Base-by-base conservation (phyloP, 2,113 vertebrate genomes). In the Poicephalus gulielmi region DNA sequence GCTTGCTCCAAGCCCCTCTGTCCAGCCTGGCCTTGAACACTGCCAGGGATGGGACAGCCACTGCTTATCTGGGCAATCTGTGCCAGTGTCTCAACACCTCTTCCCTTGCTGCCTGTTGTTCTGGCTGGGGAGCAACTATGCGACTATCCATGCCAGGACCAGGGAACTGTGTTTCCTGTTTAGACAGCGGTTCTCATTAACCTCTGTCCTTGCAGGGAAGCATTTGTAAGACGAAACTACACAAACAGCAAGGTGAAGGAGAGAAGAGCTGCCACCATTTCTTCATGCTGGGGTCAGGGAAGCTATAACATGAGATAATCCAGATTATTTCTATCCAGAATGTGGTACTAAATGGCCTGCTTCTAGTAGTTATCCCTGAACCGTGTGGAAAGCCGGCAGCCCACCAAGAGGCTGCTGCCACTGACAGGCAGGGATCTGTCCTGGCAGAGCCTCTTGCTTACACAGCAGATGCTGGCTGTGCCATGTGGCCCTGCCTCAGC, bases 261-360 rank as follows among this genome's bases (percentile, higher is more conserved):
- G 55, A 67, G 60, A 39, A 60, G 60, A 68, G 28, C 69, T 71
- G 46, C 83, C 2, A 0, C 52, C 1, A 0, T 27, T 83, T 73
- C 69, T 88, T 88, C 69, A 3, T 20, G 43, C 68, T 71, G 73
- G 28, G 37, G 8, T 77, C 59, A 47, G 90, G 63, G 66, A 90
- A 88, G 33, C 22, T 4, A 0, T 67, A 67, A 77, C 1, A 2
- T 86, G 92, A 86, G 37, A 66, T 92, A 86, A 94, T 96, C 68
- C 83, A 87, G 93, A 95, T 95, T 95, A 91, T 79, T 92, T 64
- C 89, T 62, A 49, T 47, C 46, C 79, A 64, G 79, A 90, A 74
- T 0, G 4, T 90, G 79, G 75, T 83, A 89, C 37, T 84, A 52
- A 93, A 74, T 2, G 31, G 68, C 76, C 73, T 88, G 2, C 62